These are phyloP conservation scores for Platynereis dumerilii DNA, from an alignment of 2,888 invertebrate genomes.

Conservation along the genomic window DNA sequence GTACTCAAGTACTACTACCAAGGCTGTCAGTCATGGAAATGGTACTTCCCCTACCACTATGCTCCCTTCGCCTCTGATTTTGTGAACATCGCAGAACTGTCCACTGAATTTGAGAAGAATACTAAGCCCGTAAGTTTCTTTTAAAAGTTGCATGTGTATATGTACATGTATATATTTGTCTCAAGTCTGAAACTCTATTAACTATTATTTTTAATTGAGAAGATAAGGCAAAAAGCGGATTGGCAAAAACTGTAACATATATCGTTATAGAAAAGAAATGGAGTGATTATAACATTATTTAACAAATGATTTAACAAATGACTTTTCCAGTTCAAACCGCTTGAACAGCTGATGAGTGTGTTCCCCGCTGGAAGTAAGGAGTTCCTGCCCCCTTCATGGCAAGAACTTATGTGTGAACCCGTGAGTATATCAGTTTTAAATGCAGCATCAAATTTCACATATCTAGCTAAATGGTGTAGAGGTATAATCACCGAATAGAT, in stretches of 20 bases:
- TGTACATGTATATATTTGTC: too few species aligned
- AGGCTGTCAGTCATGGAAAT: constrained; percentile 99
- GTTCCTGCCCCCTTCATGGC: constrained; percentile 94
- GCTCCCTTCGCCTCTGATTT: constrained; percentile 99
- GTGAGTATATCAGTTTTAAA: too few species aligned
- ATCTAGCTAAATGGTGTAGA: too few species aligned
- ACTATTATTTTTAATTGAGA: too few species aligned
- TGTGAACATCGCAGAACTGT: constrained; percentile 82
- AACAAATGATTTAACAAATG: too few species aligned
- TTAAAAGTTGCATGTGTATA: background rate
- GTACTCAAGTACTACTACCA: constrained; percentile 95
- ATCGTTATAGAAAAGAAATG: too few species aligned
- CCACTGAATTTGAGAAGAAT: constrained; percentile 83
- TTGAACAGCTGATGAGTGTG: constrained; percentile 99
- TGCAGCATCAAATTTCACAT: too few species aligned
- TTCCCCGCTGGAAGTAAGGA: constrained; percentile 96
- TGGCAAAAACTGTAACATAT: too few species aligned
- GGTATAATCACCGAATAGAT: too few species aligned
- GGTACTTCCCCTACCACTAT: constrained; percentile 99
- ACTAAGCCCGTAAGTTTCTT: constrained; percentile 79
- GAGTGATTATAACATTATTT: too few species aligned
- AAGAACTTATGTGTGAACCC: constrained; percentile 87
- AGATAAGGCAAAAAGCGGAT: too few species aligned
- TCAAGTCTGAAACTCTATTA: too few species aligned
- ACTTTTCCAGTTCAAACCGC: constrained; percentile 81